These are phyloP conservation scores for Zootermopsis nevadensis DNA, from an alignment of 2,888 invertebrate genomes.

Conservation along the genomic window DNA sequence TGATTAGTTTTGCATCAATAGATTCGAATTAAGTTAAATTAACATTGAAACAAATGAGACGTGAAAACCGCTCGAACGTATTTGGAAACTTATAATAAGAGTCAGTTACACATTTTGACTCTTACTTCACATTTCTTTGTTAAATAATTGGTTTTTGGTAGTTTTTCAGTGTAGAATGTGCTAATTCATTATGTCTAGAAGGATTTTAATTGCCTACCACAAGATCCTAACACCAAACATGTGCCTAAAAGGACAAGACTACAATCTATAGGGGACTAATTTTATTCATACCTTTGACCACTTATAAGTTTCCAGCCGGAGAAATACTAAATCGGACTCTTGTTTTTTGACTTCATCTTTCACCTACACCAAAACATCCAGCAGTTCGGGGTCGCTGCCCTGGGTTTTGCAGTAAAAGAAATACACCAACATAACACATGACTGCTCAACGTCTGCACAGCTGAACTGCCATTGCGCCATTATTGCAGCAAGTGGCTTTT, in stretches of 20 bases:
- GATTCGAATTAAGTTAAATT: too few relatives aligned
- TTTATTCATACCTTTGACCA: not conserved
- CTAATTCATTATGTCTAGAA: not conserved
- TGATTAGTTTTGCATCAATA: too few relatives aligned
- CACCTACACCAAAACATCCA: slow-evolving; percentile 6
- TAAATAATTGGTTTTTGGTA: not conserved
- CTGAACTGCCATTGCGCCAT: not conserved
- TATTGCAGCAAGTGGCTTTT: not conserved
- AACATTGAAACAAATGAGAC: too few relatives aligned
- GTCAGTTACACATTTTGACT: not conserved
- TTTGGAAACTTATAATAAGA: too few relatives aligned
- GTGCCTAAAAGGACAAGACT: slow-evolving; percentile 15
- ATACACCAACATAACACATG: slow-evolving; percentile 1
- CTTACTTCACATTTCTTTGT: too few relatives aligned
- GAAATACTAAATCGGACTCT: slow-evolving; percentile 2
- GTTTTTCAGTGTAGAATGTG: not conserved
- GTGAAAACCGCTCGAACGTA: too few relatives aligned
- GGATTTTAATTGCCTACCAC: slow-evolving; percentile 7
- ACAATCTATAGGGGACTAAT: slow-evolving; percentile 12
- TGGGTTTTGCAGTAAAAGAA: not conserved
- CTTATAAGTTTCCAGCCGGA: not conserved
- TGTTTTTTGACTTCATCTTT: slow-evolving; percentile 4
- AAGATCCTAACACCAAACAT: not conserved
- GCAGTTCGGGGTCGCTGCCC: slow-evolving; percentile 4
- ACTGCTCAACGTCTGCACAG: not conserved